phyloP scores from a whole-genome alignment of 1,140 invertebrate genomes.

The Forficula auricularia region DNA sequence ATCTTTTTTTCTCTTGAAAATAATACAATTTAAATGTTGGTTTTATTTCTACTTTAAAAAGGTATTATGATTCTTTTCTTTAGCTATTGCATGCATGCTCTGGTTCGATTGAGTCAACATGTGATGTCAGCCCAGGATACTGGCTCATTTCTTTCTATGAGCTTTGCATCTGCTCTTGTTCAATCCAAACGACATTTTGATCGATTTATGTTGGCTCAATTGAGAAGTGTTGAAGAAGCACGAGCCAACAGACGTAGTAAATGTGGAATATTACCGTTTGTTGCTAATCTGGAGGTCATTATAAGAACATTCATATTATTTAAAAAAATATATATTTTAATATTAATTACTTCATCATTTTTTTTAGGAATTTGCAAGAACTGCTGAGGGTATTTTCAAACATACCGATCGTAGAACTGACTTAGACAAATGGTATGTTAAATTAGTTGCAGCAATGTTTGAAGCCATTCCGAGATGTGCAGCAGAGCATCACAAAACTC shows the following conservation, averaged over 20 bases:
- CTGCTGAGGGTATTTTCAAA: slow-evolving; percentile 73
- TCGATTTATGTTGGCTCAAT: slow-evolving; percentile 74
- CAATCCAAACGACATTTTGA: slow-evolving; percentile 92
- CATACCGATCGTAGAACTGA: slow-evolving; percentile 79
- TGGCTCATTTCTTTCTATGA: slow-evolving; percentile 78
- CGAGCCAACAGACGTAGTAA: slow-evolving; percentile 54
- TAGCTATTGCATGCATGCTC: slow-evolving; percentile 81
- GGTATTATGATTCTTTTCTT: slow-evolving; percentile 13
- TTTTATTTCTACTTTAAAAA: too few relatives aligned
- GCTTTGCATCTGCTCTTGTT: slow-evolving; percentile 71
- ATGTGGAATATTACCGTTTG: slow-evolving; percentile 82
- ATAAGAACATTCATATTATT: too few relatives aligned
- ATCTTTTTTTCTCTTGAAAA: too few relatives aligned
- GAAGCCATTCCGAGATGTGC: slow-evolving; percentile 64
- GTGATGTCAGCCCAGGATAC: slow-evolving; percentile 79
- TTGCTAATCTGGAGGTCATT: slow-evolving; percentile 65
- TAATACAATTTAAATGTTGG: too few relatives aligned
- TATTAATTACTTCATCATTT: background rate
- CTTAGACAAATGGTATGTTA: slow-evolving; percentile 86
- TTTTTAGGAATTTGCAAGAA: slow-evolving; percentile 60
- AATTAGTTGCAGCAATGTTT: slow-evolving; percentile 72
- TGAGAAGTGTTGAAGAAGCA: slow-evolving; percentile 65
- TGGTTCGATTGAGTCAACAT: slow-evolving; percentile 75
- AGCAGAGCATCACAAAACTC: slow-evolving; percentile 80
- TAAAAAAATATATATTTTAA: background rate